A percentile compares a stretch with the other conserved stretches of the same genome.
Evolutionary conservation across 2,888 invertebrate genomes (phyloP).

Genomic region (Rotaria macrura): DNA sequence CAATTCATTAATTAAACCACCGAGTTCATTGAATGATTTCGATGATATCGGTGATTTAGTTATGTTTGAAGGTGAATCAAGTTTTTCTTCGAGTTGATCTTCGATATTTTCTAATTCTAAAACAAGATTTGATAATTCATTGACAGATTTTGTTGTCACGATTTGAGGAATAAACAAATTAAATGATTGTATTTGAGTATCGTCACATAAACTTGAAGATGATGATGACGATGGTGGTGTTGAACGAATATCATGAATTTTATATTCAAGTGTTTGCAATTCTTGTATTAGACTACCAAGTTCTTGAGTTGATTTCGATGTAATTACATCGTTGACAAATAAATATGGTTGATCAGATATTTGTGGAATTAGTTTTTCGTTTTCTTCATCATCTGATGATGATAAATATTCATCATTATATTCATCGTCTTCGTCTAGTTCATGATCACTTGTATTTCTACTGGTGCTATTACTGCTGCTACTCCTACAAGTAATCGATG

Average conservation of each 20-base stretch:
- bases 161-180: background rate
- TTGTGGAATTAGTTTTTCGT: constrained; percentile 5
- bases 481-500: background rate
- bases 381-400: constrained; percentile 14
- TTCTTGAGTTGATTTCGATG: constrained; percentile 4
- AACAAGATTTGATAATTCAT: background rate
- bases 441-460: no score
- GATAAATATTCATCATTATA: background rate
- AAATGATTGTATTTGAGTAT: background rate
- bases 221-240: background rate
- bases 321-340: background rate
- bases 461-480: no score
- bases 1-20: background rate
- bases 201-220: background rate
- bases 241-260: background rate
- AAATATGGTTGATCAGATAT: background rate
- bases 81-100: background rate
- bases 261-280: background rate
- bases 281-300: background rate
- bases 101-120: background rate
- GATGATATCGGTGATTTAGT: background rate
- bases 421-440: background rate
- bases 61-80: background rate
- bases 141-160: background rate
- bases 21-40: constrained; percentile 11